These are phyloP conservation scores for Choristoneura fumiferana DNA, from an alignment of 1,140 invertebrate species.

Conservation along the genomic window DNA sequence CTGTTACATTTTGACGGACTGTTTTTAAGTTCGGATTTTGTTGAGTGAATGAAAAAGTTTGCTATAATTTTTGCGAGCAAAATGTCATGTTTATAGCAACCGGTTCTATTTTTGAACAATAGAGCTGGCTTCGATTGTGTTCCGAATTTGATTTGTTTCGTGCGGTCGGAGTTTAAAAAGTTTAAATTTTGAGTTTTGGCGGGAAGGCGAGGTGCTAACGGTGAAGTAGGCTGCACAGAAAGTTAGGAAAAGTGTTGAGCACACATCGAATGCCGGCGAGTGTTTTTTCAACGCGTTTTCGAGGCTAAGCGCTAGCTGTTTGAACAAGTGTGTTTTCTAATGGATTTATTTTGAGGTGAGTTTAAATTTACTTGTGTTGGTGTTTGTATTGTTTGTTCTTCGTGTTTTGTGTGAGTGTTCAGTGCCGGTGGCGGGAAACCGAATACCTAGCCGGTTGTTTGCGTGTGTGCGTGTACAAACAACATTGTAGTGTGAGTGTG, in stretches of 20 bases:
- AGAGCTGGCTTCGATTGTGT: background rate
- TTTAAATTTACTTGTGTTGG: conserved; percentile 78
- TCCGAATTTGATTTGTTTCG: background rate
- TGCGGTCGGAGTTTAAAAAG: conserved; percentile 22
- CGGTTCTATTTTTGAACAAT: conserved; percentile 28
- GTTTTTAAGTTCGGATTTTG: conserved; percentile 49
- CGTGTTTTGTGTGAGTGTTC: conserved; percentile 75
- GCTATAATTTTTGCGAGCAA: conserved; percentile 32
- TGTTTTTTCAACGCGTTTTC: conserved; percentile 78
- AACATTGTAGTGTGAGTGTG: conserved; percentile 51
- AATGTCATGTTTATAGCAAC: conserved; percentile 37
- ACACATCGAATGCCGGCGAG: conserved; percentile 66
- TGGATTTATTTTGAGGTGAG: conserved; percentile 79
- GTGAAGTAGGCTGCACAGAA: conserved; percentile 59
- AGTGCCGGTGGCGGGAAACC: conserved; percentile 73
- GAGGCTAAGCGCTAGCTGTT: conserved; percentile 78
- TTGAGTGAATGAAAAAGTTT: conserved; percentile 34
- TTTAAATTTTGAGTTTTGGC: conserved; percentile 47
- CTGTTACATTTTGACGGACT: conserved; percentile 47
- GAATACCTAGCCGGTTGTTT: conserved; percentile 68
- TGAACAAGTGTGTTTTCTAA: conserved; percentile 79
- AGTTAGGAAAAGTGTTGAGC: conserved; percentile 75
- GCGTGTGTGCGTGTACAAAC: conserved; percentile 67
- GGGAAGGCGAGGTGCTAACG: conserved; percentile 53
- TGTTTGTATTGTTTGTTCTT: conserved; percentile 76